phyloP scores from a whole-genome alignment of 2,888 invertebrate species.

The Griposia aprilina region DNA sequence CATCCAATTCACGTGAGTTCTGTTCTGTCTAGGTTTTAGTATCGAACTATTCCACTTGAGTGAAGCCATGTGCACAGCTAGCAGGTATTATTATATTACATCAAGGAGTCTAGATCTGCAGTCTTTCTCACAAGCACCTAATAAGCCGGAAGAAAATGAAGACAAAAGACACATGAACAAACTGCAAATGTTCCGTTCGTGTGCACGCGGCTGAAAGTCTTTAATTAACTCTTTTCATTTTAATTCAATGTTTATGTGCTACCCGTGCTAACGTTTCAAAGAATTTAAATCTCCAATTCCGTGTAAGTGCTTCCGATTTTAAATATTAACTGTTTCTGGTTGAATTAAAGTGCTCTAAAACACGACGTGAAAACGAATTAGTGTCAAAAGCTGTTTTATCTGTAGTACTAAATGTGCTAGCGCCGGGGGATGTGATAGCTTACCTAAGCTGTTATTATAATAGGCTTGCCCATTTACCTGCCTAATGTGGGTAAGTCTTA shows the following conservation, averaged over 20 bases:
- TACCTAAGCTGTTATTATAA: neutral
- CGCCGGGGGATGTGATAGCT: neutral
- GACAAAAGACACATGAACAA: constrained; percentile 11
- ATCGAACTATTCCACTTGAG: neutral
- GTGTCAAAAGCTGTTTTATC: constrained; percentile 2
- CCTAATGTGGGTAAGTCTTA: neutral
- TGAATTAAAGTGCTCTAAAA: constrained; percentile 21
- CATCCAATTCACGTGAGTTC: neutral
- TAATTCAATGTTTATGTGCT: constrained; percentile 36
- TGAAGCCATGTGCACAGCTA: neutral
- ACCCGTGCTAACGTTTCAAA: constrained; percentile 19
- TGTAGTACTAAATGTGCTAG: neutral
- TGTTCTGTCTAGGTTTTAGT: no score
- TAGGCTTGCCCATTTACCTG: neutral
- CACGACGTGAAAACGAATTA: constrained; percentile 22
- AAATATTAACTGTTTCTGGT: constrained; percentile 35
- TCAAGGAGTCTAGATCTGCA: neutral
- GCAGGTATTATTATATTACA: neutral
- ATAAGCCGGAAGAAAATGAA: neutral
- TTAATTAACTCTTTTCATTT: constrained; percentile 28
- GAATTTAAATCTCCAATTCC: constrained; percentile 34
- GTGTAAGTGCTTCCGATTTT: constrained; percentile 42
- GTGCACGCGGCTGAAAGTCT: constrained; percentile 8
- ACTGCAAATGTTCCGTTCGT: neutral
- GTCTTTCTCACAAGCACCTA: neutral